Evolutionary conservation across 2,888 invertebrate genomes (phyloP).

Genomic region (Clunio marinus): DNA sequence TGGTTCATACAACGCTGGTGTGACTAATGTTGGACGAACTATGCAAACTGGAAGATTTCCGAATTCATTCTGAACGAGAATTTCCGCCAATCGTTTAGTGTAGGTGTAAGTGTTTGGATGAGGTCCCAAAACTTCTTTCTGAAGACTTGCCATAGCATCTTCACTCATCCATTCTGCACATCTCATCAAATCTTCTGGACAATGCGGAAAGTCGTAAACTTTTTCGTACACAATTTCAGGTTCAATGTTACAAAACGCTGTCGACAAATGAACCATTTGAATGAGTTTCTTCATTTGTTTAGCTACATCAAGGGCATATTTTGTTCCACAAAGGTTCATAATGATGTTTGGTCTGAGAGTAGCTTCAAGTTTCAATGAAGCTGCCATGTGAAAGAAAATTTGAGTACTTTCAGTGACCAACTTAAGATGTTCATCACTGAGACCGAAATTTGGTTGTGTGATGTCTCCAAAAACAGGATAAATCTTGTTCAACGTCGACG

Average conservation of each 20-base stretch:
- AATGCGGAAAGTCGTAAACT: constrained; percentile 66
- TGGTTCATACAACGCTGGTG: constrained; percentile 51
- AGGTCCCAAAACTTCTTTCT: constrained; percentile 63
- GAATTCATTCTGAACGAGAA: constrained; percentile 23
- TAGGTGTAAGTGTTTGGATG: constrained; percentile 38
- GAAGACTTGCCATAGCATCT: constrained; percentile 61
- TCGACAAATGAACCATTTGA: constrained; percentile 86
- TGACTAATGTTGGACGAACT: constrained; percentile 41
- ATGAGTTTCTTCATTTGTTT: constrained; percentile 71
- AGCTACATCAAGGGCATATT: constrained; percentile 70
- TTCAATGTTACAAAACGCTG: constrained; percentile 95
- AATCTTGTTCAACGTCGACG: constrained; percentile 69
- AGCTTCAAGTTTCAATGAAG: constrained; percentile 88
- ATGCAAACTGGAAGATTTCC: constrained; percentile 19
- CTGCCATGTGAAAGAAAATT: constrained; percentile 88
- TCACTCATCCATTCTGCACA: constrained; percentile 68
- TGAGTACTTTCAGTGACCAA: constrained; percentile 63
- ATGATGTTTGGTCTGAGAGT: constrained; percentile 80
- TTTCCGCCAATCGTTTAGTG: constrained; percentile 30
- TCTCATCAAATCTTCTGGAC: constrained; percentile 69
- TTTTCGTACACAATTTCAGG: constrained; percentile 77
- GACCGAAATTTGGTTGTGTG: constrained; percentile 56
- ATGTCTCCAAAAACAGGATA: constrained; percentile 72
- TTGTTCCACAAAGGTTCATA: constrained; percentile 86
- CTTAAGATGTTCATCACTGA: constrained; percentile 58